Evolutionary conservation across 2,888 invertebrate genomes (phyloP), one percentile per base, ranked within the genome.

Genomic region (Xanthia togata): DNA sequence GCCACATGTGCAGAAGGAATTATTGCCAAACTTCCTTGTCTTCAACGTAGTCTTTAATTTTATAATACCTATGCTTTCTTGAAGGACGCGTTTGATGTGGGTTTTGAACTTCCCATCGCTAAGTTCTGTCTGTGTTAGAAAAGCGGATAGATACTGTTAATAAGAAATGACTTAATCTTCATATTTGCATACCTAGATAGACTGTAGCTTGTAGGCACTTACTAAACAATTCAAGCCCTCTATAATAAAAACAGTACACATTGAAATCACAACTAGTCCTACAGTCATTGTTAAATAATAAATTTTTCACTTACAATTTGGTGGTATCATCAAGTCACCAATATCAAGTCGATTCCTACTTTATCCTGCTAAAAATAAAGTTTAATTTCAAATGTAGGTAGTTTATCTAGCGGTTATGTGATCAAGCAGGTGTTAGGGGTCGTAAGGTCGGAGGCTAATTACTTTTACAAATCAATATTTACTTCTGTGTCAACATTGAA

Each of bases 381-480:
- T 73, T 17, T 47, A 53, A 65, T 65, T 71, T 83, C 31, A 35
- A 35, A 26, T 50, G 59, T 12, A 2, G 4, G 26, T 31, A 31
- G 8, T 26, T 12, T 55, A 59, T 12, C 55, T 23, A 41, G 64
- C 0, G 14, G 86, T 86, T 84, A 84, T 84, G 83, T 76, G 86
- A 84, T 50, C 78, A 9, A 17, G 17, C 83, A 83, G 83, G 74
- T 71, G 76, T 44, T 17, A 64, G 20, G 59, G 83, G 72, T 72
- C 83, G 35, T 63, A 75, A 73, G 86, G 86, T 71, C 59, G 69
- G 11, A 70, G 62, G 73, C 12, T 86, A 86, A 84, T 84, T 84
- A 26, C 79, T 75, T 82, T 78, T 65, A 23, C 50, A 83, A 76
- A 84, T 86, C 86, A 84, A 84, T 85, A 81, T 85, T 85, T 87